Evolutionary conservation across 2,888 invertebrate species (phyloP).

Genomic region (Pediacus dermestoides): DNA sequence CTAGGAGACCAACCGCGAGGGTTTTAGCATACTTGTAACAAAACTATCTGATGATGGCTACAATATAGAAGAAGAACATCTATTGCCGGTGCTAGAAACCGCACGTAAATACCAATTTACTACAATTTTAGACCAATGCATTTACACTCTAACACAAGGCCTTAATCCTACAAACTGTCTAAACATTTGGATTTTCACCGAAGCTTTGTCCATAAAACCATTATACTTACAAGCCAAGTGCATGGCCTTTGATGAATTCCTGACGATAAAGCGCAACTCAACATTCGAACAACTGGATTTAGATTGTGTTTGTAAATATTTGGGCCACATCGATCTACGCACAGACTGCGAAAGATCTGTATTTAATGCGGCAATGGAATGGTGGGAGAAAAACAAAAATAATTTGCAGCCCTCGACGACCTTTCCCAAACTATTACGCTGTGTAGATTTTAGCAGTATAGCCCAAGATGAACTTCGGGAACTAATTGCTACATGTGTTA

Average conservation of each 20-base stretch:
- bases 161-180: slow-evolving; percentile 38
- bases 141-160: slow-evolving; percentile 29
- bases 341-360: slow-evolving; percentile 41
- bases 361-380: slow-evolving; percentile 43
- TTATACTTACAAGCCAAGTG: slow-evolving; percentile 43
- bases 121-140: slow-evolving; percentile 36
- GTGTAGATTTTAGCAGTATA: slow-evolving; percentile 38
- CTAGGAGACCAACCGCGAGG: too few species aligned
- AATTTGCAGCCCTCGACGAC: slow-evolving; percentile 17
- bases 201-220: slow-evolving; percentile 37
- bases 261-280: slow-evolving; percentile 33
- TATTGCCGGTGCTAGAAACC: slow-evolving; percentile 42
- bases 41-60: slow-evolving; percentile 36
- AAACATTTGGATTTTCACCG: slow-evolving; percentile 41
- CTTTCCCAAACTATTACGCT: slow-evolving; percentile 38
- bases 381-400: slow-evolving; percentile 42
- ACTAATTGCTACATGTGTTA: slow-evolving; percentile 36
- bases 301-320: slow-evolving; percentile 41
- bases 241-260: slow-evolving; percentile 41
- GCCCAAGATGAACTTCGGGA: slow-evolving; percentile 32
- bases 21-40: too few species aligned
- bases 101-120: slow-evolving; percentile 49
- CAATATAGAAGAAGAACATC: slow-evolving; percentile 36
- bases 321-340: slow-evolving; percentile 41
- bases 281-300: slow-evolving; percentile 39